A percentile compares a stretch with the other conserved stretches of the same genome.
These are phyloP conservation scores for Pristionchus pacificus DNA, from an alignment of 1,140 invertebrate genomes.

Conservation along the genomic window DNA sequence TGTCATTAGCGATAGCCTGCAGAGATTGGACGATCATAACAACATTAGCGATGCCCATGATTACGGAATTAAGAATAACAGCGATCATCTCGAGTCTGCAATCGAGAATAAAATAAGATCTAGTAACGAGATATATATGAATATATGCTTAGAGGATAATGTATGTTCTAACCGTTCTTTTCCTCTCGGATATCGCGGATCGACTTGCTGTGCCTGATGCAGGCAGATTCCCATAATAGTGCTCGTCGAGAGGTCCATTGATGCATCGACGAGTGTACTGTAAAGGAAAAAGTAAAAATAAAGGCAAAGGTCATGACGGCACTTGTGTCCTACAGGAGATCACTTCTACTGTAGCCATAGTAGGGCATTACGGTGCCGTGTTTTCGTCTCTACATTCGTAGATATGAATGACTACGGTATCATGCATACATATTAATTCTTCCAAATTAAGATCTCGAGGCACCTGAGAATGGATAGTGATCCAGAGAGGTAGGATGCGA, in stretches of 20 bases:
- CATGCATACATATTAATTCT: neutral
- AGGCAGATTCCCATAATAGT: constrained; percentile 30
- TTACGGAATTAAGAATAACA: constrained; percentile 35
- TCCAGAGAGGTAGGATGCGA: constrained; percentile 32
- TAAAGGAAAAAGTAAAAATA: constrained; percentile 1
- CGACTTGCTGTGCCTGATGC: neutral
- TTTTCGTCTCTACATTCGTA: neutral
- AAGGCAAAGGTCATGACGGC: neutral
- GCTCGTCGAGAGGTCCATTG: constrained; percentile 38
- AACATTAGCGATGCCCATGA: constrained; percentile 41
- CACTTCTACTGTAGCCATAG: neutral
- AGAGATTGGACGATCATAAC: constrained; percentile 38
- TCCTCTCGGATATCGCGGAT: constrained; percentile 33
- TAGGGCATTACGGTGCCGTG: neutral
- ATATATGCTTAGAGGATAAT: neutral
- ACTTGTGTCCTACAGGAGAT: neutral
- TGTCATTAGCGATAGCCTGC: constrained; percentile 30
- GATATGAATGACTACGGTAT: constrained; percentile 2
- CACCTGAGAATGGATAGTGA: constrained; percentile 39
- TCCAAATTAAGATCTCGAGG: neutral
- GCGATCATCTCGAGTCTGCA: constrained; percentile 31
- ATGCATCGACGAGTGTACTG: constrained; percentile 38
- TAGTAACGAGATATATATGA: neutral
- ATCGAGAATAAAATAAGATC: neutral
- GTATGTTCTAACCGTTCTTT: constrained; percentile 9